phyloP scores from a whole-genome alignment of 2,888 invertebrate species.

The Catocala sponsa region DNA sequence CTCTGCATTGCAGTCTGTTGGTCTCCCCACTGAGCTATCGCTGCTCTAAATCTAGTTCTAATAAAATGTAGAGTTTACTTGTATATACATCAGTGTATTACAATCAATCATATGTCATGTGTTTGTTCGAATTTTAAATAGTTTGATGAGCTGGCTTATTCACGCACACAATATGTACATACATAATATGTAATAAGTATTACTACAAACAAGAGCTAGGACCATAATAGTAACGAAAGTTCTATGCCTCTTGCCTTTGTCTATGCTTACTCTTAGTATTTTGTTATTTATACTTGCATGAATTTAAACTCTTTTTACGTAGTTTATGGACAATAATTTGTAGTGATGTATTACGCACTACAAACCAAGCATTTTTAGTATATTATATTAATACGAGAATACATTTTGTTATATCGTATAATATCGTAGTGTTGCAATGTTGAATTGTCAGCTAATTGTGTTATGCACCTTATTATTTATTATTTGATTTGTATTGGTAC shows the following conservation, averaged over 20 bases:
- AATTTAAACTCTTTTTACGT: conserved; percentile 11
- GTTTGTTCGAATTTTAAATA: too few species aligned
- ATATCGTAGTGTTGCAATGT: conserved; percentile 29
- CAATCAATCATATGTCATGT: too few species aligned
- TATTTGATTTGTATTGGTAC: conserved; percentile 42
- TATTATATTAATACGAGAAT: conserved; percentile 34
- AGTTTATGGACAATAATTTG: conserved; percentile 39
- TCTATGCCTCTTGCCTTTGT: background rate
- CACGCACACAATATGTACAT: too few species aligned
- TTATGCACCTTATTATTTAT: conserved; percentile 44
- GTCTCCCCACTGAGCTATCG: too few species aligned
- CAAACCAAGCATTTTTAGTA: conserved; percentile 44
- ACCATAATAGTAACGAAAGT: background rate
- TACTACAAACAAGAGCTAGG: background rate
- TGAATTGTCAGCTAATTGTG: conserved; percentile 40
- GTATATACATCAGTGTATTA: too few species aligned
- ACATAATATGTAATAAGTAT: too few species aligned
- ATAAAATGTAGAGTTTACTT: too few species aligned
- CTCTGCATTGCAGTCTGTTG: too few species aligned
- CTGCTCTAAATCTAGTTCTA: too few species aligned
- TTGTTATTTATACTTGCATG: background rate
- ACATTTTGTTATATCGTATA: conserved; percentile 50
- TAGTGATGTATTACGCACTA: conserved; percentile 33
- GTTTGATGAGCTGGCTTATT: too few species aligned
- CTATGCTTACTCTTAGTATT: background rate